Evolutionary conservation across 1,140 invertebrate species (phyloP).

Genomic region (Trigoniulus corallinus): DNA sequence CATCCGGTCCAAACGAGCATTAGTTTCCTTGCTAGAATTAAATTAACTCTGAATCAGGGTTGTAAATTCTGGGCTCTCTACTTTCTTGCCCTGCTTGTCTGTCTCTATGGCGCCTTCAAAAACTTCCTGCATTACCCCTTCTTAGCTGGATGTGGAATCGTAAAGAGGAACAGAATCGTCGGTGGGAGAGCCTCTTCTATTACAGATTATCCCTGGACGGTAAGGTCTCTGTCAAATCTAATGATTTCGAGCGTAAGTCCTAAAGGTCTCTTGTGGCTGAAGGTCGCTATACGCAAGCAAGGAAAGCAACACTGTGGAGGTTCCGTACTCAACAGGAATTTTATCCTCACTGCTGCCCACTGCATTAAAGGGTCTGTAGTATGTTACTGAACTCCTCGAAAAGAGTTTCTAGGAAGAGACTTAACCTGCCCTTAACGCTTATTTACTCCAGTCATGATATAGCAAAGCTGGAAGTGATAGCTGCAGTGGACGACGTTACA

Average conservation of each 20-base stretch:
- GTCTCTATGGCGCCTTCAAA: too few species aligned
- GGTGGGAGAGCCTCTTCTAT: not conserved
- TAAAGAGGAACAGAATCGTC: not conserved
- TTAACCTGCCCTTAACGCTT: too few species aligned
- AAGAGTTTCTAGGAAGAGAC: too few species aligned
- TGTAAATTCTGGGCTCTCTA: too few species aligned
- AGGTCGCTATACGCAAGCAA: conserved; percentile 43
- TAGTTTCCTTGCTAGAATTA: too few species aligned
- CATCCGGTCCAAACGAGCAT: too few species aligned
- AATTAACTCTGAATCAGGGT: too few species aligned
- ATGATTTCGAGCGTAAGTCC: not conserved
- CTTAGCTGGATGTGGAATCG: too few species aligned
- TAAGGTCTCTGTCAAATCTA: not conserved
- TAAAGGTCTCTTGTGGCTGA: not conserved
- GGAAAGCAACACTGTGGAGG: conserved; percentile 70
- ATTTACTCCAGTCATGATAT: not conserved
- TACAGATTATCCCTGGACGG: not conserved
- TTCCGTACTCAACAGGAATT: conserved; percentile 51
- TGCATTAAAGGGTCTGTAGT: conserved; percentile 47
- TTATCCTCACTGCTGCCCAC: conserved; percentile 70
- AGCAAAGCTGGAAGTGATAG: not conserved
- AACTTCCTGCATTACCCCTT: too few species aligned
- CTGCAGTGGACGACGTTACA: not conserved
- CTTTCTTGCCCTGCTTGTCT: too few species aligned
- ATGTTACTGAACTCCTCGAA: too few species aligned